phyloP scores from a whole-genome alignment of 2,888 invertebrate genomes.

The Zootermopsis nevadensis region DNA sequence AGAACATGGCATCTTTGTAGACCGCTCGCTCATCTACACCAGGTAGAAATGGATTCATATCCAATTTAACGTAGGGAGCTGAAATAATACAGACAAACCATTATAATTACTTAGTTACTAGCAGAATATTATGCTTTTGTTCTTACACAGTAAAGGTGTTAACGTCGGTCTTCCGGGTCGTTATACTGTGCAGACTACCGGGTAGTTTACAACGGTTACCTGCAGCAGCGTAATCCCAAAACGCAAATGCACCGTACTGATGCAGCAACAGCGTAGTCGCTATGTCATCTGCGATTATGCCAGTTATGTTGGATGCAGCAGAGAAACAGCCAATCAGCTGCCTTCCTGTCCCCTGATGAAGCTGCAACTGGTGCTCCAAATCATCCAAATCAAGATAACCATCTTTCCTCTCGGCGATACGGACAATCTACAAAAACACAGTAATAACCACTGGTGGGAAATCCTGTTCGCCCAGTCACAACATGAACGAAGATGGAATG shows the following conservation, averaged over 20 bases:
- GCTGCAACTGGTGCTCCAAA: conserved; percentile 76
- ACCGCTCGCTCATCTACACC: conserved; percentile 77
- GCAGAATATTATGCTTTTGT: too few species aligned
- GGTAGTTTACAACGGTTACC: conserved; percentile 63
- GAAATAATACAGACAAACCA: conserved; percentile 44
- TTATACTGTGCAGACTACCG: too few species aligned
- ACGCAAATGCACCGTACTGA: conserved; percentile 82
- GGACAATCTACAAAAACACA: conserved; percentile 72
- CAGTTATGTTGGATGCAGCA: conserved; percentile 89
- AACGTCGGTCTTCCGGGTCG: too few species aligned
- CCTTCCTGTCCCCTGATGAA: conserved; percentile 69
- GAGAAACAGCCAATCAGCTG: conserved; percentile 87
- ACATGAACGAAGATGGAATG: too few species aligned
- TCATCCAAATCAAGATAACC: conserved; percentile 84
- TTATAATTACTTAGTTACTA: background rate
- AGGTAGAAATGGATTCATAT: conserved; percentile 84
- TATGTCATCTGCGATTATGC: conserved; percentile 85
- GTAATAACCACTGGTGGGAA: too few species aligned
- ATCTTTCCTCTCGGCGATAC: conserved; percentile 81
- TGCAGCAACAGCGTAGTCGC: conserved; percentile 84
- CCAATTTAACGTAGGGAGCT: conserved; percentile 80
- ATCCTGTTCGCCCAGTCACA: too few species aligned
- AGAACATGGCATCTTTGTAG: conserved; percentile 89
- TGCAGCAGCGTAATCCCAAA: conserved; percentile 92
- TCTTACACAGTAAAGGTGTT: too few species aligned